Evolutionary conservation across 2,888 invertebrate genomes (phyloP).

Genomic region (Pristionchus entomophagus): DNA sequence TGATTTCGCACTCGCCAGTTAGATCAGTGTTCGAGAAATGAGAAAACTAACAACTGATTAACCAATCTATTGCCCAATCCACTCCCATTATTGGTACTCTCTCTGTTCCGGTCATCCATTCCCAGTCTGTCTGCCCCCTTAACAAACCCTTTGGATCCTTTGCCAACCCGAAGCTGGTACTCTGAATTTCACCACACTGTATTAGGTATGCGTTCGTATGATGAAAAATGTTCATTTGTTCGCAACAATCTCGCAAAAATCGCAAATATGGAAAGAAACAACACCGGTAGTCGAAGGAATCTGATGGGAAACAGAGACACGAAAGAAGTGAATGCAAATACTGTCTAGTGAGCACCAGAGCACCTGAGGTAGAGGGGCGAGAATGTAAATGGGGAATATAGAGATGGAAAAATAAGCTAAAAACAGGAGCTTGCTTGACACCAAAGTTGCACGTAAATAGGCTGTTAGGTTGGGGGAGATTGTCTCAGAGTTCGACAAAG

Average conservation of each 20-base stretch:
- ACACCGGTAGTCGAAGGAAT: constrained; percentile 12
- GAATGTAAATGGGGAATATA: no score
- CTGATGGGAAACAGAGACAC: background rate
- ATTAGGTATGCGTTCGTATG: constrained; percentile 23
- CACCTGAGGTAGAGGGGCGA: no score
- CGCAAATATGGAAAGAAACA: background rate
- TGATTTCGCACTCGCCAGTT: no score
- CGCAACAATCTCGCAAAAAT: background rate
- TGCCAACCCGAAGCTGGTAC: background rate
- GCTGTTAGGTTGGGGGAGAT: no score
- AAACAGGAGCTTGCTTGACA: no score
- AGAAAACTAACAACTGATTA: no score
- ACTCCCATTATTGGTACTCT: constrained; percentile 9
- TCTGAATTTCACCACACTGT: no score
- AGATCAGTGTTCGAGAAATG: no score
- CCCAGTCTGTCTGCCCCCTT: background rate
- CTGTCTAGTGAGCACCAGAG: background rate
- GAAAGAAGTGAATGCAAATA: background rate
- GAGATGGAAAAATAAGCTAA: no score
- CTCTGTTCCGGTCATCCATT: background rate
- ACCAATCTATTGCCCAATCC: background rate
- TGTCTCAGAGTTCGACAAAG: no score
- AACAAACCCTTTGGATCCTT: background rate
- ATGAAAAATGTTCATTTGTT: background rate
- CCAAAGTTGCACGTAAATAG: no score